Evolutionary conservation across 2,113 vertebrate genomes (phyloP).

Genomic region (Grammomys dolichurus): DNA sequence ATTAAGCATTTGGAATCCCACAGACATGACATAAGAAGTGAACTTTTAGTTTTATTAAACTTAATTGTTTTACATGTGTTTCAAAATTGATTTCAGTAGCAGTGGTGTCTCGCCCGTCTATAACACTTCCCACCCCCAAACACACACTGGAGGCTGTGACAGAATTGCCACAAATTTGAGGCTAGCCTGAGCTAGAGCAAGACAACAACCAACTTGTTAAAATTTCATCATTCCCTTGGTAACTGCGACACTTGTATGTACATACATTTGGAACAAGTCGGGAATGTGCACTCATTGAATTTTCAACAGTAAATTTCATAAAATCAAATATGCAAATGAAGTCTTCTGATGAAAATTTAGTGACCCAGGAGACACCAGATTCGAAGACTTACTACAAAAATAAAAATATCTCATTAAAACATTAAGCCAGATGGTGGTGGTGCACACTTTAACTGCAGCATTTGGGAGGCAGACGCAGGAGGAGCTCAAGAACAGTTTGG

Average conservation of each 20-base stretch:
- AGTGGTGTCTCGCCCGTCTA: background rate
- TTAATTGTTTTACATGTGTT: background rate
- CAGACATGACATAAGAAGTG: background rate
- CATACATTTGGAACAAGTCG: slow-evolving; percentile 18
- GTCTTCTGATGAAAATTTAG: slow-evolving; percentile 47
- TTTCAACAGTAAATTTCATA: slow-evolving; percentile 36
- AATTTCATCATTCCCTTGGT: background rate
- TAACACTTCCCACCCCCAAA: background rate
- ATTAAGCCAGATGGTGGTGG: background rate
- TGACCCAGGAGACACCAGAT: background rate
- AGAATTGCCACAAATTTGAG: background rate
- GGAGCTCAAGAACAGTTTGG: background rate
- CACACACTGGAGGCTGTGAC: background rate
- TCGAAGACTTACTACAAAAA: slow-evolving; percentile 20
- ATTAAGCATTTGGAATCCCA: background rate
- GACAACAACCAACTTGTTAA: background rate
- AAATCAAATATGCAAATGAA: slow-evolving; percentile 26
- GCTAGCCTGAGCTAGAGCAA: background rate
- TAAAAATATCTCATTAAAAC: slow-evolving; percentile 32
- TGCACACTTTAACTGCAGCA: background rate
- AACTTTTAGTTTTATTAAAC: slow-evolving; percentile 39
- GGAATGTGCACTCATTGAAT: background rate
- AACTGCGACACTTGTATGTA: slow-evolving; percentile 35
- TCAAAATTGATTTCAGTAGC: background rate
- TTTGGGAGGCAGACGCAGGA: background rate